Percentiles rank a stretch among this genome's conserved stretches.
phyloP scores from a whole-genome alignment of 2,113 vertebrate genomes.

The Isurus oxyrinchus region DNA sequence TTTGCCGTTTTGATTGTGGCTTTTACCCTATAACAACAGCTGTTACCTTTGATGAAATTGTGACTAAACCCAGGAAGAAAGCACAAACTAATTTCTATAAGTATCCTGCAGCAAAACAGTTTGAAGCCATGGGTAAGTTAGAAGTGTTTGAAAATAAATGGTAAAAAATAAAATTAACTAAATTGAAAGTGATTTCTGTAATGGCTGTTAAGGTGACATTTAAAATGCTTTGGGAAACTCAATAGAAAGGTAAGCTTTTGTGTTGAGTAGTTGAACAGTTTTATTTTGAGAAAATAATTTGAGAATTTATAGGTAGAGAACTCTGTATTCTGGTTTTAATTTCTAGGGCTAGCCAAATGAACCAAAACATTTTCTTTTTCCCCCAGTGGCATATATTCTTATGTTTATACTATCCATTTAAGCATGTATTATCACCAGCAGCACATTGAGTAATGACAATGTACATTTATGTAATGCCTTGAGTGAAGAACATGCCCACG shows the following conservation, averaged over 20 bases:
- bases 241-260: not conserved
- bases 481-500: not conserved
- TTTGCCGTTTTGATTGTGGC: not conserved
- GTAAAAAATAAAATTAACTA: not conserved
- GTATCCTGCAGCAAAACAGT: not conserved
- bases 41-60: not conserved
- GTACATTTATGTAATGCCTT: not conserved
- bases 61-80: not conserved
- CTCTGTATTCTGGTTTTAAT: not conserved
- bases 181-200: not conserved
- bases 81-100: conserved; percentile 1
- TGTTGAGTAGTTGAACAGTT: not conserved
- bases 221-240: not conserved
- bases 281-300: not conserved
- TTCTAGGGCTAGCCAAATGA: not conserved
- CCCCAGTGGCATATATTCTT: not conserved
- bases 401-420: not conserved
- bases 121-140: not conserved
- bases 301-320: not conserved
- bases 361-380: not conserved
- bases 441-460: not conserved
- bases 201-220: not conserved
- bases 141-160: not conserved
- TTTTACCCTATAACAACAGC: not conserved
- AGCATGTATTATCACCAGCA: not conserved